Evolutionary conservation across 2,113 vertebrate species (phyloP).

Genomic region (rabbit (Oryctolagus cuniculus)): mOryCun1.1 NC_091433.1:136625501-136626000

Average conservation of each 20-base stretch:
- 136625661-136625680: constrained; percentile 54
- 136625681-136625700: constrained; percentile 41
- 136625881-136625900: background rate
- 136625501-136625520: constrained; percentile 46
- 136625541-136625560: constrained; percentile 32
- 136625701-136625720: constrained; percentile 58
- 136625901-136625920: background rate
- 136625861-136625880: background rate
- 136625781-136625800: background rate
- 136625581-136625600: constrained; percentile 20
- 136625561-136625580: background rate
- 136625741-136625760: background rate
- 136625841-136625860: background rate
- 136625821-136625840: no score
- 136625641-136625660: constrained; percentile 56
- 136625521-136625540: constrained; percentile 55
- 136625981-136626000: background rate
- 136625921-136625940: background rate
- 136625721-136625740: background rate
- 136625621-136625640: background rate
- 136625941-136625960: background rate
- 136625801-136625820: background rate
- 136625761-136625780: constrained; percentile 33
- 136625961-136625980: background rate
- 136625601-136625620: constrained; percentile 51